Base-by-base conservation (phyloP, 2,888 invertebrate genomes). In the Trachelus stipa region DNA sequence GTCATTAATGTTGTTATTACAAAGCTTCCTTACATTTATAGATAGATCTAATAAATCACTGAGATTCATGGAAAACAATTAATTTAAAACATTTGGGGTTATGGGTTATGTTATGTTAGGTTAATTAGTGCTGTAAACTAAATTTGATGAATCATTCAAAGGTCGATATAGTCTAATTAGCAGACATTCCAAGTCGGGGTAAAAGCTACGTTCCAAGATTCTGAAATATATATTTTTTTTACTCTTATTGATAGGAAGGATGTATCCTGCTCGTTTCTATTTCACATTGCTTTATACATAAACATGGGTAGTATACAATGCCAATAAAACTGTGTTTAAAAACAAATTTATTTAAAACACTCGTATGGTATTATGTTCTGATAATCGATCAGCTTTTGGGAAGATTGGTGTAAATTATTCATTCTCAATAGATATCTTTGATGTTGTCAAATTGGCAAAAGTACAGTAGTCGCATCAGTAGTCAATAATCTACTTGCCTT, bases 381-480 rank as follows among this genome's bases (percentile, higher is more conserved):
- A 23, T 0, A 56, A 23, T 56, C 9, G 23, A 56, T 23, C 9
- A 56, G 23, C 9, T 56, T 56, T 56, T 56, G 9, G 23, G 9
- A 56, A 56, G 23, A 73, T 73, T 1, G 37, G 40, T 40, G 71
- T 31, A 6, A 71, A 69, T 33, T 9, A 69, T 34, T 15, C n/a
- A 40, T 34, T 71, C 33, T 71, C 30, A 12, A 40, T 33, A 73
- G 6, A 31, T 56, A 31, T 23, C 6, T 35, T 33, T 35, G 9
- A 30, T 68, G 9, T 71, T 35, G 73, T 78, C 76, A 78, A 73
- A 78, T 56, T 23, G 74, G 69, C 75, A 69, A 40, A 69, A 77
- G 75, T 34, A 75, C 37, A 6, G 69, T 33, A 1, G 74, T 75
- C 12, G 74, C 73, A 68, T 77, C 77, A 1, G 31, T 12, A 34